Base-by-base conservation (phyloP, 2,888 invertebrate species). In the Tenthredo mesomela region DNA sequence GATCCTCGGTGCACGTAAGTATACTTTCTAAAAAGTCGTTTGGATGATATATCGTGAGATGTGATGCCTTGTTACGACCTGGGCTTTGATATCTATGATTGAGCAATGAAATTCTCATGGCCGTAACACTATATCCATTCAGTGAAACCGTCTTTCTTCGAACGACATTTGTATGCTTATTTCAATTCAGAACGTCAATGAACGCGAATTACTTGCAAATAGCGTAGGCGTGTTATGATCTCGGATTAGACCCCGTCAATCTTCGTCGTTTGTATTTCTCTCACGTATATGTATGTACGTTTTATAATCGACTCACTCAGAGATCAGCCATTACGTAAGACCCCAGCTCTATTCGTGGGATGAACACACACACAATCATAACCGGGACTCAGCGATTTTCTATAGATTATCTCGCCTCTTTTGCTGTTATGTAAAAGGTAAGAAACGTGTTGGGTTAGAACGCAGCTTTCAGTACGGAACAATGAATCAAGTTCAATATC, bases 1-100 rank as follows among this genome's bases (percentile, higher is more conserved):
- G 94, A 95, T 88, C 89, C 93, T 33, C 92, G 94, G 86, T 96
- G 96, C 92, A 93, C 93, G 95, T 95, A 93, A 94, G 95, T 94
- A 89, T 78, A 73, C 40, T 73, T 43, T 73, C 71, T 40, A n/a
- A 40, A 43, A 21, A 10, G 21, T n/a, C 47, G 0, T 47, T 47
- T 15, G 47, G 47, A 47, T 47, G 12, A 47, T 73, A 43, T 43
- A 61, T 12, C 25, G 61, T 61, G 21, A 12, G 61, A 61, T 12
- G 7, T 2, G 21, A 61, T 21, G 40, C 71, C 71, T 21, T 5
- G 25, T 43, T 73, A n/a, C 3, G 43, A 43, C 33, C 18, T 33
- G 33, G 67, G 33, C 29, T 33, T 18, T 67, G 67, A 29, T 67
- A 67, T 18, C n/a, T n/a, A 25, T 67, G 33, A 33, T 67, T 67